These are phyloP conservation scores for Euphonia xanthogaster DNA, from an alignment of 2,797 vertebrate genomes.

Conservation along the genomic window DNA sequence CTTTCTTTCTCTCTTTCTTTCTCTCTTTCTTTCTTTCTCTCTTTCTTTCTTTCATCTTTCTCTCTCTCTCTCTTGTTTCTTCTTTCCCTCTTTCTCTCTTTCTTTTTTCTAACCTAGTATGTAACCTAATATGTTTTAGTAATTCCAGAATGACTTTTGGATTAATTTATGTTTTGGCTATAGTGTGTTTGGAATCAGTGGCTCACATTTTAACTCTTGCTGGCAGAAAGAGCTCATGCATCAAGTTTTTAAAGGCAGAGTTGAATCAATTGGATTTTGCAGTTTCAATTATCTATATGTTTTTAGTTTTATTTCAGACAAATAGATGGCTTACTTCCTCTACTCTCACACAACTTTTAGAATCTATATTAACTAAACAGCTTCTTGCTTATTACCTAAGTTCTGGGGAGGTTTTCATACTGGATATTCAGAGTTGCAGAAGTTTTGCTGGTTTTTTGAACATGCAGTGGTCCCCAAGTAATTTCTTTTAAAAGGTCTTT, in stretches of 20 bases:
- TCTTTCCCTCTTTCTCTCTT: not conserved
- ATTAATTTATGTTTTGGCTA: not conserved
- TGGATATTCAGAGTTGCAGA: not conserved
- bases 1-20: too few species aligned
- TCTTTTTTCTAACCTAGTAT: not conserved
- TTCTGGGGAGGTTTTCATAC: not conserved
- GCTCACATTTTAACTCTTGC: not conserved
- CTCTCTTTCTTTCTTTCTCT: too few species aligned
- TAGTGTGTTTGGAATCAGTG: not conserved
- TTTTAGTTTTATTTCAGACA: not conserved
- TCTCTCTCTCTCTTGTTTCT: not conserved
- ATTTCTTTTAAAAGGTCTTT: not conserved
- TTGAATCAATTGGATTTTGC: not conserved
- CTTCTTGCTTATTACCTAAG: not conserved
- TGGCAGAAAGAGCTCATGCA: not conserved
- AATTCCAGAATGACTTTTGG: not conserved
- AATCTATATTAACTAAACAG: not conserved
- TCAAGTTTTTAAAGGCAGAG: not conserved
- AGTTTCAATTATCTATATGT: not conserved
- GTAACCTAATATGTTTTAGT: not conserved
- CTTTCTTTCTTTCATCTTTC: rapidly evolving
- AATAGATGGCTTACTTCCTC: not conserved
- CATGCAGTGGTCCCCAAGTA: not conserved
- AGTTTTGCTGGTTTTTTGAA: not conserved
- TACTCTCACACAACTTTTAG: not conserved